Evolutionary conservation across 2,113 vertebrate species (phyloP).

Genomic region (Scortum barcoo): DNA sequence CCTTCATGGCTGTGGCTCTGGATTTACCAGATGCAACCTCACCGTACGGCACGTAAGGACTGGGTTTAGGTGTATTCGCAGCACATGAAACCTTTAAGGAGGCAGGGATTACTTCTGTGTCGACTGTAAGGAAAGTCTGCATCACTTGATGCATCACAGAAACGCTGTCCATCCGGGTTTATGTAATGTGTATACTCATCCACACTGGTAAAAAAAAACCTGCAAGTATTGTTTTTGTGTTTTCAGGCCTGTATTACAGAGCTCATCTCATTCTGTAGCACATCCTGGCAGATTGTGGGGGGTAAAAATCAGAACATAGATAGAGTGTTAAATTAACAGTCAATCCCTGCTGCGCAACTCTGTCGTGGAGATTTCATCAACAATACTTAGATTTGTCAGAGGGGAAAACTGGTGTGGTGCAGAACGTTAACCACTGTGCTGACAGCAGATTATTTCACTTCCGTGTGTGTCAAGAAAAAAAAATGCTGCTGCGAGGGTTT

Average conservation of each 20-base stretch:
- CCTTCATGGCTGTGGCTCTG: conserved; percentile 94
- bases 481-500: background rate
- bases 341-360: background rate
- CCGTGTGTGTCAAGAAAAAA: too few species aligned
- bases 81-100: background rate
- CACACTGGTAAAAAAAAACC: background rate
- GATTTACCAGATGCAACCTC: conserved; percentile 89
- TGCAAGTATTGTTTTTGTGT: background rate
- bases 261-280: background rate
- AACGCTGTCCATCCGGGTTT: too few species aligned
- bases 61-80: background rate
- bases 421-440: too few species aligned
- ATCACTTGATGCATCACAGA: background rate
- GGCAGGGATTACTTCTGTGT: background rate
- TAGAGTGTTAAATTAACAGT: background rate
- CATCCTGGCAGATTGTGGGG: background rate
- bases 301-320: background rate
- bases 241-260: background rate
- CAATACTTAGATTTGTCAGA: background rate
- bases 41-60: conserved; percentile 86
- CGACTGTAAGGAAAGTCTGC: background rate
- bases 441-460: background rate
- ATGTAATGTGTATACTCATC: too few species aligned
- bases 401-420: background rate
- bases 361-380: background rate